Evolutionary conservation across 2,797 vertebrate species (phyloP).

Genomic region (Bradypodion ventrale): DNA sequence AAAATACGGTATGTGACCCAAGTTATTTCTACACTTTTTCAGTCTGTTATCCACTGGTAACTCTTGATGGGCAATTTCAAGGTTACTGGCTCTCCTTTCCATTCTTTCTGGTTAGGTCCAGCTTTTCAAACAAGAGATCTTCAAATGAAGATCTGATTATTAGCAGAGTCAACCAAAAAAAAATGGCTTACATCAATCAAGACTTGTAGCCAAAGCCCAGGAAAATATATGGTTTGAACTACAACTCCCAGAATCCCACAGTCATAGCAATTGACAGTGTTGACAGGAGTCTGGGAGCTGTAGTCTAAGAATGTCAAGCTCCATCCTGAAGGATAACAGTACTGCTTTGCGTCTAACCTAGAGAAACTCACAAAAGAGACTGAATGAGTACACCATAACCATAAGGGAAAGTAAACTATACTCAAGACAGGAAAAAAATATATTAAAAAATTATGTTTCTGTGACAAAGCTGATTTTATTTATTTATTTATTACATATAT

Average conservation of each 20-base stretch:
- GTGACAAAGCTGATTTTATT: not conserved
- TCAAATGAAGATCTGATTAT: too few species aligned
- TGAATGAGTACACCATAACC: too few species aligned
- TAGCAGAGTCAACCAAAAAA: too few species aligned
- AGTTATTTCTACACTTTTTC: not conserved
- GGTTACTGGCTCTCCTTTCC: not conserved
- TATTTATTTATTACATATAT: too few species aligned
- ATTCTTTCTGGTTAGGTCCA: not conserved
- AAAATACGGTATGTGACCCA: too few species aligned
- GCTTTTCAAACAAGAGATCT: not conserved
- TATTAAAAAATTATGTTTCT: not conserved
- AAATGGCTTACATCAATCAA: not conserved
- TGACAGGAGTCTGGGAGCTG: too few species aligned
- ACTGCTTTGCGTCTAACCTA: not conserved
- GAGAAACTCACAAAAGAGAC: not conserved
- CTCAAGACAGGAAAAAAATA: not conserved
- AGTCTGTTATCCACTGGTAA: not conserved
- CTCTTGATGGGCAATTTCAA: not conserved
- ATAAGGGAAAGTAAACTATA: not conserved
- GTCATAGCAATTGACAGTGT: too few species aligned
- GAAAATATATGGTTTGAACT: too few species aligned
- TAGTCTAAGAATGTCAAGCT: too few species aligned
- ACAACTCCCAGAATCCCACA: too few species aligned
- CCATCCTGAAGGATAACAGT: too few species aligned
- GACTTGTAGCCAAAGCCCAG: not conserved